Percentiles rank a stretch among this genome's conserved stretches.
phyloP scores from a whole-genome alignment of 2,113 vertebrate species.

The Tonatia bakeri region DNA sequence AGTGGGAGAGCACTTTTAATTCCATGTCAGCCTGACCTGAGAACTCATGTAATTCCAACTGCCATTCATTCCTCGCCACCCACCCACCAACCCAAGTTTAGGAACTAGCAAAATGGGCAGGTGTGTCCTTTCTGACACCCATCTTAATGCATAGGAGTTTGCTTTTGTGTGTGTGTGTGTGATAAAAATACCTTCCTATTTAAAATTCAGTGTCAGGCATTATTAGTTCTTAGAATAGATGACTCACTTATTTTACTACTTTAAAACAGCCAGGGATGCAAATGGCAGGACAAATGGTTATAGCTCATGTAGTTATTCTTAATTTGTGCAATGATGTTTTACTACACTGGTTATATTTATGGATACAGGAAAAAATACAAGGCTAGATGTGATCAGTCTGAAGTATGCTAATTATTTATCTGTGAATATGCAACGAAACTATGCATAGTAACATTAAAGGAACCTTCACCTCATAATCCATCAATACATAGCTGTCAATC shows the following conservation, averaged over 20 bases:
- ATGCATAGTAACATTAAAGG: constrained; percentile 43
- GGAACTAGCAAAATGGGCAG: background rate
- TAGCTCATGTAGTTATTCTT: constrained; percentile 36
- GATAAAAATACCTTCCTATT: constrained; percentile 58
- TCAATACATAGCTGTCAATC: constrained; percentile 69
- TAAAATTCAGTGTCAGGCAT: constrained; percentile 56
- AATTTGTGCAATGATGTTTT: constrained; percentile 49
- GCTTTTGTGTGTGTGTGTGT: background rate
- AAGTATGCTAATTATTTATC: constrained; percentile 60
- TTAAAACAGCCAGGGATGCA: constrained; percentile 34
- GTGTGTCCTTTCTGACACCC: background rate
- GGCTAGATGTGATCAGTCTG: constrained; percentile 47
- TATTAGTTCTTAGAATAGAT: constrained; percentile 58
- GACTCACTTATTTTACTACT: constrained; percentile 48
- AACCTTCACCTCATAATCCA: constrained; percentile 24
- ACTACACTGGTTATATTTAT: background rate
- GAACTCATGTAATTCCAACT: background rate
- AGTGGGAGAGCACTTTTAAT: background rate
- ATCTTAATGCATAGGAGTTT: background rate
- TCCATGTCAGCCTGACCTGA: background rate
- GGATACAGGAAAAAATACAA: background rate
- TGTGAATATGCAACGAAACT: constrained; percentile 40
- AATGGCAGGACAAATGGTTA: background rate
- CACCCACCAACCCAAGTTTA: background rate
- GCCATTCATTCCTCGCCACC: background rate